Percentiles rank a stretch among this genome's conserved stretches.
These are phyloP conservation scores for Drosophila melanocephala DNA, from an alignment of 2,888 invertebrate species.

Conservation along the genomic window DNA sequence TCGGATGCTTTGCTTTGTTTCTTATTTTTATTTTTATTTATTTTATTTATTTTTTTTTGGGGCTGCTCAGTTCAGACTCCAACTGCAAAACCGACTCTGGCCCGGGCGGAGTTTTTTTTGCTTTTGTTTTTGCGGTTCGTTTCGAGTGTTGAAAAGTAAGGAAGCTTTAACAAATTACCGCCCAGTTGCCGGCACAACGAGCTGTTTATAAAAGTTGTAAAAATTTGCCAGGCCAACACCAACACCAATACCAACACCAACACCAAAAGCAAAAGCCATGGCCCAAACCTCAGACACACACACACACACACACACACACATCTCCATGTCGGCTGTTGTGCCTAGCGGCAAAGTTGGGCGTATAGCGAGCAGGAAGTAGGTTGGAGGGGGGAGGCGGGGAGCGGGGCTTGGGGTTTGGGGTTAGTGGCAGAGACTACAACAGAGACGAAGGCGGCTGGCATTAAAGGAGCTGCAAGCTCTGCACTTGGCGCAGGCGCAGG, in stretches of 20 bases:
- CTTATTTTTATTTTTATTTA: not conserved
- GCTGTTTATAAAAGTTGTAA: conserved; percentile 73
- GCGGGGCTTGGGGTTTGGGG: not conserved
- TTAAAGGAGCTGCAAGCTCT: conserved; percentile 71
- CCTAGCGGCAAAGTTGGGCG: conserved; percentile 68
- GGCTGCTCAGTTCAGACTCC: not conserved
- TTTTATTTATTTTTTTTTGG: conserved; percentile 7
- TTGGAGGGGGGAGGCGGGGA: not conserved
- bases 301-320: conserved; percentile 14
- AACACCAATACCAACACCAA: conserved; percentile 33
- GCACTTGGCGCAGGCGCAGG: conserved; percentile 62
- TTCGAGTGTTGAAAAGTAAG: conserved; percentile 84
- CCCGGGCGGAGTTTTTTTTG: not conserved
- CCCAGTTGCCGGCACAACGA: conserved; percentile 73
- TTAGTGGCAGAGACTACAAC: not conserved
- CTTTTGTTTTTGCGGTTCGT: conserved; percentile 28
- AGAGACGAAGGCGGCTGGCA: conserved; percentile 56
- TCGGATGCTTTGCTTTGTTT: conserved; percentile 15
- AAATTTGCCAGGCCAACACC: conserved; percentile 70
- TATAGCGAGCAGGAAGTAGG: conserved; percentile 16
- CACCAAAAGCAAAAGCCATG: conserved; percentile 49
- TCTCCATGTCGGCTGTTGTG: conserved; percentile 58
- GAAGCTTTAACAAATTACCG: conserved; percentile 85
- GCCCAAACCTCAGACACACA: conserved; percentile 27
- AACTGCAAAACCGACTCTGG: not conserved